phyloP scores from a whole-genome alignment of 1,140 invertebrate genomes.

The Zaprionus davidi region DNA sequence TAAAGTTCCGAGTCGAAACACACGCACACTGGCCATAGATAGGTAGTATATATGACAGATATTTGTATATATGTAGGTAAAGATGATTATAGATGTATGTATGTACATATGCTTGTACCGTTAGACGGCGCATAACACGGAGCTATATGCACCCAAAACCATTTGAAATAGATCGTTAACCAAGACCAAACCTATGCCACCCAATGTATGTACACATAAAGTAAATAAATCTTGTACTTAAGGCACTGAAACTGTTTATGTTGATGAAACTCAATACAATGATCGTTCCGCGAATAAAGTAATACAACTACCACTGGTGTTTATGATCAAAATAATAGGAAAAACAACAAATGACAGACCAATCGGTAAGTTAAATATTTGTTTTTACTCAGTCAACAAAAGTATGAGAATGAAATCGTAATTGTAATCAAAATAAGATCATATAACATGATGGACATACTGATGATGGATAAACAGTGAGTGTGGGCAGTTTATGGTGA shows the following conservation, averaged over 20 bases:
- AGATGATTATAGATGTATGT: background rate
- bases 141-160: conserved; percentile 18
- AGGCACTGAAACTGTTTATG: background rate
- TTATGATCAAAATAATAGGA: conserved; percentile 2
- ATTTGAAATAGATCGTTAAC: conserved; percentile 15
- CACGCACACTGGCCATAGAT: background rate
- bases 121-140: background rate
- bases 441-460: conserved; percentile 7
- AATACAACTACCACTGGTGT: background rate
- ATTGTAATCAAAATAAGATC: background rate
- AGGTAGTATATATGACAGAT: background rate
- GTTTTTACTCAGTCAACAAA: conserved; percentile 18
- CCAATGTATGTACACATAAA: conserved; percentile 12
- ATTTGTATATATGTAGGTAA: background rate
- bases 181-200: conserved; percentile 33
- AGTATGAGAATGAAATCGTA: conserved; percentile 16
- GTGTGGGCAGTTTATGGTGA: conserved; percentile 33
- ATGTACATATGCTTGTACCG: background rate
- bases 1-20: background rate
- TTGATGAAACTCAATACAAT: conserved; percentile 68
- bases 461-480: conserved; percentile 22
- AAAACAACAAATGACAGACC: conserved; percentile 12
- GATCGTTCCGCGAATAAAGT: conserved; percentile 19
- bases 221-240: background rate
- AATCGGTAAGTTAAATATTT: conserved; percentile 24